A percentile compares a stretch with the other conserved stretches of the same genome.
These are phyloP conservation scores for Drosophila kokeensis DNA, from an alignment of 2,888 invertebrate genomes.

Conservation along the genomic window DNA sequence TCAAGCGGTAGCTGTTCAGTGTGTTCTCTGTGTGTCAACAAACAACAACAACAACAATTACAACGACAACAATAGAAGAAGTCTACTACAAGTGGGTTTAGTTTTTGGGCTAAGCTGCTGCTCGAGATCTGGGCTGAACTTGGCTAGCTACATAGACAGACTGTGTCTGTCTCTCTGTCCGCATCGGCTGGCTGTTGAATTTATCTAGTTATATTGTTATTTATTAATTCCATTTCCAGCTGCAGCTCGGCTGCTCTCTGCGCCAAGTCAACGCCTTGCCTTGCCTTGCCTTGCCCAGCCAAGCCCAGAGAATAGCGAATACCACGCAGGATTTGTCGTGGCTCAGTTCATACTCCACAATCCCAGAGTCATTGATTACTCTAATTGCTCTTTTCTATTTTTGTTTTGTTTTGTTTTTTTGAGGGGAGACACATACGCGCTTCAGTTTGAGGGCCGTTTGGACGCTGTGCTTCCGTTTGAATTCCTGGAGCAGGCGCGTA, in stretches of 20 bases:
- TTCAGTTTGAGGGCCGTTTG: conserved; percentile 84
- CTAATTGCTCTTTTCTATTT: conserved; percentile 24
- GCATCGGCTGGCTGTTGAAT: background rate
- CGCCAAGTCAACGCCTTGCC: conserved; percentile 20
- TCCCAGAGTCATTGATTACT: conserved; percentile 35
- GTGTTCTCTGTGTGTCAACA: conserved; percentile 40
- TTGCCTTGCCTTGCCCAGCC: conserved; percentile 42
- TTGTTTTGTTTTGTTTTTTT: conserved; percentile 32
- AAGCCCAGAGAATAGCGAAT: conserved; percentile 6
- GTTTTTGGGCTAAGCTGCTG: conserved; percentile 29
- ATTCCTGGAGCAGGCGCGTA: conserved; percentile 82
- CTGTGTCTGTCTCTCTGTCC: conserved; percentile 12
- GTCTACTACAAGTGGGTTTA: conserved; percentile 50
- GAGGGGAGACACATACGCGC: conserved; percentile 82
- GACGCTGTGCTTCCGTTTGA: conserved; percentile 84
- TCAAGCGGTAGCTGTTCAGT: conserved; percentile 43
- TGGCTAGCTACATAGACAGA: conserved; percentile 21
- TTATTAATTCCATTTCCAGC: conserved; percentile 5
- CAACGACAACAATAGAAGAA: conserved; percentile 23
- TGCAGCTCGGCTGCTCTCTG: conserved; percentile 32
- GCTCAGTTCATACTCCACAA: conserved; percentile 28
- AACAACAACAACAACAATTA: conserved; percentile 6
- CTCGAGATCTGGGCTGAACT: conserved; percentile 26
- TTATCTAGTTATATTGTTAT: background rate
- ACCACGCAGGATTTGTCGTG: background rate